Conservation (phyloP, 2,797 vertebrate genomes). For the Neomorphus geoffroyi region DNA sequence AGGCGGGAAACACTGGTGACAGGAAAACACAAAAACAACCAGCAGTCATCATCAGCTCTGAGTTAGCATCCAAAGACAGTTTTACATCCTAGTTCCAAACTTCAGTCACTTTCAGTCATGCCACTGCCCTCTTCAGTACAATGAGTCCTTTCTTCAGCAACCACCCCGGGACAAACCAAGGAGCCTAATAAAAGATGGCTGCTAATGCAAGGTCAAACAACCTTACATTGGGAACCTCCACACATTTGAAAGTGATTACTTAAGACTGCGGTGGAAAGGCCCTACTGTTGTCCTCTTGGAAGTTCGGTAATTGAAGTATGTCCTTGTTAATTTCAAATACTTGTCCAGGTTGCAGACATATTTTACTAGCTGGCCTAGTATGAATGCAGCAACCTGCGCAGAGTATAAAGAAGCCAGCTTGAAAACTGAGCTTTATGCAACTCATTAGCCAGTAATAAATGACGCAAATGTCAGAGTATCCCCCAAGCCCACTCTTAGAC, state of each 20-base stretch:
- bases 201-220: not conserved
- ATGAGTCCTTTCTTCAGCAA: not conserved
- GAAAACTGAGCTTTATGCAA: not conserved
- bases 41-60: not conserved
- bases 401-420: not conserved
- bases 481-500: not conserved
- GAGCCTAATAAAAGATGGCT: not conserved
- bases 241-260: not conserved
- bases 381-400: not conserved
- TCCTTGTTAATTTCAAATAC: not conserved
- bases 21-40: not conserved
- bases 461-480: not conserved
- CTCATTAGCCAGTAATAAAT: not conserved
- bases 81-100: not conserved
- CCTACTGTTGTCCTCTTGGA: not conserved
- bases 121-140: not conserved
- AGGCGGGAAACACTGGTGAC: slow-evolving; percentile 87
- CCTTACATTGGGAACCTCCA: not conserved
- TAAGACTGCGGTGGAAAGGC: not conserved
- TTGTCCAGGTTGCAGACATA: not conserved
- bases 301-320: not conserved
- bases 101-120: not conserved
- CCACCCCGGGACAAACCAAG: not conserved
- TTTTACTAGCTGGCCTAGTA: not conserved
- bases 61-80: not conserved